Base-by-base conservation (phyloP, 2,888 invertebrate species). In the Embidobia sp. region DNA sequence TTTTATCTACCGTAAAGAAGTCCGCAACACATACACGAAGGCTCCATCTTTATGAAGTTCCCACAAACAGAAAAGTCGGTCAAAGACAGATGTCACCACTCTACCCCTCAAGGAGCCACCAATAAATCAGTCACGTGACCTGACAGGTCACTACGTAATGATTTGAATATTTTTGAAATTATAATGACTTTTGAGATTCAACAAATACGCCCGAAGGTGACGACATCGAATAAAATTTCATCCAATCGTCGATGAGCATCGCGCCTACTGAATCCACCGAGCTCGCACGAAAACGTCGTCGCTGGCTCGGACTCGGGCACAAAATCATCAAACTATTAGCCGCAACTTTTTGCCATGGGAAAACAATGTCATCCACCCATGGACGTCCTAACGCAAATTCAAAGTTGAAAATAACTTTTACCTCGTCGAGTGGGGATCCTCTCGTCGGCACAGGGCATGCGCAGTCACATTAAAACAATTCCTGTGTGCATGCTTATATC, bases 91-190 rank as follows among this genome's bases (percentile, higher is more conserved):
- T 72, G 72, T 5, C 72, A 40, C 53, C 44, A 53, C 44, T 27
- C 22, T 3, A 10, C 15, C 3, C 19, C n/a, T n/a, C 2, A 6
- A 10, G 15, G 2, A 22, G 13, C 1, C 13, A 16, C 11, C 29
- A n/a, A n/a, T n/a, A n/a, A n/a, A 4, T 26, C 4, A 11, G 26
- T 57, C 74, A 74, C 59, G 59, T 74, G 66, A 46, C 42, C 7
- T 46, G 42, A 11, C 42, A 66, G 66, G 59, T 66, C 66, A 59
- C 74, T 53, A 42, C 51, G 26, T 74, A 74, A 74, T 19, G 66
- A 74, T 74, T 74, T 59, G 35, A 64, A 64, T 73, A 66, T 40
- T 72, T 73, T 44, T 64, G 37, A 74, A 66, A 66, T 66, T 59
- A 35, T 59, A 66, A 74, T 66, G 35, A 19, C 42, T 51, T 73